Evolutionary conservation across 2,888 invertebrate genomes (phyloP).

Genomic region (Helicoverpa assulta): DNA sequence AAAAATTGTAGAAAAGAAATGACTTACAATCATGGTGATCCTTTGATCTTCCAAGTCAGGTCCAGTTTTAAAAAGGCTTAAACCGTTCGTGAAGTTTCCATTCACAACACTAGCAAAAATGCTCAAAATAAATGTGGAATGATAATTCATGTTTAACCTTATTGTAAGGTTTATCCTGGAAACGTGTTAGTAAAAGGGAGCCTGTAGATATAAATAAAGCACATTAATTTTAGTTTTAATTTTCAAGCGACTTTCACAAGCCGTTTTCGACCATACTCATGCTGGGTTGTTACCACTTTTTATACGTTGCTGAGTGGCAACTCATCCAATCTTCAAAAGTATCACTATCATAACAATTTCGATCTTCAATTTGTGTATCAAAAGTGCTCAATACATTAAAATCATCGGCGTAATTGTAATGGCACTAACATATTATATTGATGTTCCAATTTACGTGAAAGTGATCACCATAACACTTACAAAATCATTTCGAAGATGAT

Average conservation of each 20-base stretch:
- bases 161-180: not conserved
- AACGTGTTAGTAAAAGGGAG: no score
- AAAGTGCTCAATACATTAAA: no score
- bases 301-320: no score
- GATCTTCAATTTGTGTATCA: no score
- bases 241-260: no score
- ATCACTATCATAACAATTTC: no score
- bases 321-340: no score
- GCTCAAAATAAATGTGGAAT: slow-evolving; percentile 25
- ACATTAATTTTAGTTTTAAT: no score
- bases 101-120: slow-evolving; percentile 4
- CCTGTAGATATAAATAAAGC: no score
- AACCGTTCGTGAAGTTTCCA: slow-evolving; percentile 13
- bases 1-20: not conserved
- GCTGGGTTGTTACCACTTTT: no score
- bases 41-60: slow-evolving; percentile 34
- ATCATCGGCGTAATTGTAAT: slow-evolving; percentile 11
- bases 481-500: slow-evolving; percentile 12
- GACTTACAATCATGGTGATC: slow-evolving; percentile 55
- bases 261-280: no score
- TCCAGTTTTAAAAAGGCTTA: not conserved
- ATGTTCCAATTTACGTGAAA: slow-evolving; percentile 3
- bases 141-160: slow-evolving; percentile 32
- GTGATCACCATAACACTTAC: not conserved
- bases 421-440: not conserved